Conservation (phyloP, 2,888 invertebrate genomes). For the Tortricodes alternella region DNA sequence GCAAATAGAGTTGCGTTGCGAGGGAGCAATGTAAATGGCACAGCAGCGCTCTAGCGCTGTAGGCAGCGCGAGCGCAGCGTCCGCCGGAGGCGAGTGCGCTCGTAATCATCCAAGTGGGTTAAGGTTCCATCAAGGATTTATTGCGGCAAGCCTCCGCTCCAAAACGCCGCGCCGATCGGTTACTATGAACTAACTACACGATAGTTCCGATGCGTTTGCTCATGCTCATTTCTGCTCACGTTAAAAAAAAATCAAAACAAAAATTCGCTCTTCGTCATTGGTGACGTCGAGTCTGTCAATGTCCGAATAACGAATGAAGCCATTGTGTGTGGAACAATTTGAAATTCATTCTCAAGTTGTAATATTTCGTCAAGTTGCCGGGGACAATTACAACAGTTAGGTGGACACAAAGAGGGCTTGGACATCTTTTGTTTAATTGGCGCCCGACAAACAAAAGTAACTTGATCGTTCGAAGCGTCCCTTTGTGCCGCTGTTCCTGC, state of each 20-base stretch:
- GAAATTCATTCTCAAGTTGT: slow-evolving; percentile 40
- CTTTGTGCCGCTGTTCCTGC: slow-evolving; percentile 64
- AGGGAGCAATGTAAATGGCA: slow-evolving; percentile 45
- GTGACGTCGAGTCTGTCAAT: slow-evolving; percentile 62
- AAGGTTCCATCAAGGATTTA: slow-evolving; percentile 82
- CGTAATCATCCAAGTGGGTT: slow-evolving; percentile 82
- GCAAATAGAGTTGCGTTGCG: slow-evolving; percentile 30
- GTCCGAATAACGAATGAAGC: slow-evolving; percentile 48
- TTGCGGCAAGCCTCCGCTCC: slow-evolving; percentile 82
- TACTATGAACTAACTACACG: slow-evolving; percentile 78
- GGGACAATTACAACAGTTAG: slow-evolving; percentile 49
- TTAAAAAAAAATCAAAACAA: slow-evolving; percentile 56
- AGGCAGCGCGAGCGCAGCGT: slow-evolving; percentile 51
- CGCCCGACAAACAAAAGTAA: slow-evolving; percentile 74
- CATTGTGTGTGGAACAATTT: slow-evolving; percentile 40
- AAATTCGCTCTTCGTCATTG: slow-evolving; percentile 50
- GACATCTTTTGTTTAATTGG: slow-evolving; percentile 77
- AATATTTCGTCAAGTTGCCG: slow-evolving; percentile 61
- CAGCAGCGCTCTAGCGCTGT: slow-evolving; percentile 59
- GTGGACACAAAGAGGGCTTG: slow-evolving; percentile 53
- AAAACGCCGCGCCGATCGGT: slow-evolving; percentile 74
- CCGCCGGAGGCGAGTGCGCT: slow-evolving; percentile 61
- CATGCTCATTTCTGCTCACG: slow-evolving; percentile 52
- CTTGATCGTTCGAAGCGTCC: slow-evolving; percentile 67
- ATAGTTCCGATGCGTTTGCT: slow-evolving; percentile 76